Conservation (phyloP, 1,140 invertebrate species). For the Antheraea mylitta region DNA sequence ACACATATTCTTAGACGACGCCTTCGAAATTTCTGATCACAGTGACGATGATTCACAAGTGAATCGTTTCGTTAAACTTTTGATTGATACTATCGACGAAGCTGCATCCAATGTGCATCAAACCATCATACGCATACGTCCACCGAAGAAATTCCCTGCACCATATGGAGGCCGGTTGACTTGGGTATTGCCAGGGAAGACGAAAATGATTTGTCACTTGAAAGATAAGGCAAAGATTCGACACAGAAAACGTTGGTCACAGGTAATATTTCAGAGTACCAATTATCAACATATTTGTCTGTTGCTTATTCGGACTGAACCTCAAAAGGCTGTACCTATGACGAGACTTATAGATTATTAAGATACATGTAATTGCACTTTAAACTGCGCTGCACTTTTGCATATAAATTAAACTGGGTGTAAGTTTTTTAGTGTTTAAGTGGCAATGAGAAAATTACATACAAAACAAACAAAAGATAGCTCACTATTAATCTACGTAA, state of each 20-base stretch:
- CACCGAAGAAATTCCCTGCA: conserved; percentile 95
- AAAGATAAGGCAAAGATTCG: conserved; percentile 98
- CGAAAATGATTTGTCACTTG: conserved; percentile 97
- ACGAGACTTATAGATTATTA: too few species aligned
- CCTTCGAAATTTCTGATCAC: conserved; percentile 97
- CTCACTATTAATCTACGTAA: too few species aligned
- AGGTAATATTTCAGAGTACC: conserved; percentile 70
- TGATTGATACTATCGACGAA: conserved; percentile 95
- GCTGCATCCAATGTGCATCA: conserved; percentile 97
- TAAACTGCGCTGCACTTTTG: too few species aligned
- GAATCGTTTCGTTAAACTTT: conserved; percentile 97
- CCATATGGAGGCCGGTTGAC: conserved; percentile 97
- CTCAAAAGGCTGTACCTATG: too few species aligned
- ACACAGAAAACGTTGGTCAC: conserved; percentile 96
- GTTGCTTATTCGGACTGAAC: too few species aligned
- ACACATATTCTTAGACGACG: conserved; percentile 99
- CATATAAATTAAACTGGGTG: too few species aligned
- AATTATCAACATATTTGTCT: too few species aligned
- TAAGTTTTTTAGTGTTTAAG: too few species aligned
- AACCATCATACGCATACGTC: conserved; percentile 91
- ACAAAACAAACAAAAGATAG: too few species aligned
- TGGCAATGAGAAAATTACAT: too few species aligned
- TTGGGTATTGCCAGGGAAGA: conserved; percentile 98
- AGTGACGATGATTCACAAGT: conserved; percentile 96
- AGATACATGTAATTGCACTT: too few species aligned